A percentile compares a stretch with the other conserved stretches of the same genome.
Evolutionary conservation across 1,140 invertebrate species (phyloP).

Genomic region (Drosophila busckii): DNA sequence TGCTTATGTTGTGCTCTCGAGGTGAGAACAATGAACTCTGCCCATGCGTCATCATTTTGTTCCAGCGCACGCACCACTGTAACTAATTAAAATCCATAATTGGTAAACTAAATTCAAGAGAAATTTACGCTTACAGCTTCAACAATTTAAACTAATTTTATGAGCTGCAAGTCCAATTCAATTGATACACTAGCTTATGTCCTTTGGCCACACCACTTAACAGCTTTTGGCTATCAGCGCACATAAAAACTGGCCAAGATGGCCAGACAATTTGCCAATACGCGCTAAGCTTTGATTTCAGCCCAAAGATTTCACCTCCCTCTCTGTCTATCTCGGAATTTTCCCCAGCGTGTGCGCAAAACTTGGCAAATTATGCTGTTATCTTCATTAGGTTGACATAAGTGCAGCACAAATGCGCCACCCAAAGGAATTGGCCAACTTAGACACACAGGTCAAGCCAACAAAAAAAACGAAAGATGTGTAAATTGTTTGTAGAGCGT

Average conservation of each 20-base stretch:
- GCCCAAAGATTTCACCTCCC: not conserved
- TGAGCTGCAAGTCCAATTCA: too few species aligned
- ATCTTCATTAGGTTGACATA: slow-evolving; percentile 76
- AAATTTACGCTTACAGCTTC: too few species aligned
- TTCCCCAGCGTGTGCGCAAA: slow-evolving; percentile 2
- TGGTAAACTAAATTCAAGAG: too few species aligned
- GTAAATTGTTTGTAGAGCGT: slow-evolving; percentile 69
- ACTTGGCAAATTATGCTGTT: slow-evolving; percentile 72
- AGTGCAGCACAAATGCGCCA: slow-evolving; percentile 70
- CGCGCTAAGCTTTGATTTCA: slow-evolving; percentile 62
- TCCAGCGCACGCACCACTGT: too few species aligned
- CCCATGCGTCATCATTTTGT: too few species aligned
- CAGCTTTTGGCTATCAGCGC: too few species aligned
- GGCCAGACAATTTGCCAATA: slow-evolving; percentile 22
- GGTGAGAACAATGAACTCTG: slow-evolving; percentile 49
- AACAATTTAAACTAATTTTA: too few species aligned
- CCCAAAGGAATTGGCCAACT: slow-evolving; percentile 53
- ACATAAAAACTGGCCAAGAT: slow-evolving; percentile 16
- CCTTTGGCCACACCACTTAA: slow-evolving; percentile 35
- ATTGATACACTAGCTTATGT: too few species aligned
- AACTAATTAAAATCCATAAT: too few species aligned
- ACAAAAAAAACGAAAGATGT: slow-evolving; percentile 42
- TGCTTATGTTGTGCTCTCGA: slow-evolving; percentile 52
- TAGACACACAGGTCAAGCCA: slow-evolving; percentile 12
- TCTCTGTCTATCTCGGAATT: too few species aligned